Evolutionary conservation across 1,140 invertebrate genomes (phyloP), one percentile per base, ranked within the genome.

Genomic region (Penaeus vannamei): DNA sequence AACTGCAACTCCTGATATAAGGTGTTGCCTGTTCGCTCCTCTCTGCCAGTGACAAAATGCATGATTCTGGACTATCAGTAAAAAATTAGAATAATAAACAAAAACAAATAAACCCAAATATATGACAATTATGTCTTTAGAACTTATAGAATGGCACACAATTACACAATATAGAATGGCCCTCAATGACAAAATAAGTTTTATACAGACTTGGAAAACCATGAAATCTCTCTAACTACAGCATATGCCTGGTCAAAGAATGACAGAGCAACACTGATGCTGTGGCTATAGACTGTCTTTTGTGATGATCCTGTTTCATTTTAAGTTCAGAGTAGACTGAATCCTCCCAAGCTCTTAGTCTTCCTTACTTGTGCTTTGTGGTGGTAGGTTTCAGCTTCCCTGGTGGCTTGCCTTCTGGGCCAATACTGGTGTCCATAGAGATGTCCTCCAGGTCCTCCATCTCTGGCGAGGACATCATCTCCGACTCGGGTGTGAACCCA

Each of bases 1-100:
- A 98, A 98, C 92, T 97, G 97, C 12, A 98, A 94, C 93, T 98
- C 97, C 94, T 98, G 97, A 93, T 98, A 98, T 23, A 98, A 93
- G 8, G 97, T 98, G 93, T 98, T 98, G 22, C 95, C 97, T 92
- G 96, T 97, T 91, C 97, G 94, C 92, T 97, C 96, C 92, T 98
- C 97, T 92, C 96, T 94, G 91, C 20, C 91, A 84, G 92, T 89
- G 84, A 87, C 46, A 83, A 62, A 60, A 82, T 69, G 29, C 12
- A 53, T 23, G 59, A 26, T 29, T 46, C 4, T 66, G 32, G 29
- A 86, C 61, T n/a, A 61, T 1, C 29, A 42, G n/a, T 59, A 81
- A 81, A 19, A 26, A 53, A 80, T 80, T 17, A 17, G 22, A 0
- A 80, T 26, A 26, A 7, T 5, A n/a, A 32, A 32, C 12, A 19